Percentiles rank a stretch among this genome's conserved stretches.
These are phyloP conservation scores for Podarcis muralis DNA, from an alignment of 2,113 vertebrate species.

Conservation along the genomic window DNA sequence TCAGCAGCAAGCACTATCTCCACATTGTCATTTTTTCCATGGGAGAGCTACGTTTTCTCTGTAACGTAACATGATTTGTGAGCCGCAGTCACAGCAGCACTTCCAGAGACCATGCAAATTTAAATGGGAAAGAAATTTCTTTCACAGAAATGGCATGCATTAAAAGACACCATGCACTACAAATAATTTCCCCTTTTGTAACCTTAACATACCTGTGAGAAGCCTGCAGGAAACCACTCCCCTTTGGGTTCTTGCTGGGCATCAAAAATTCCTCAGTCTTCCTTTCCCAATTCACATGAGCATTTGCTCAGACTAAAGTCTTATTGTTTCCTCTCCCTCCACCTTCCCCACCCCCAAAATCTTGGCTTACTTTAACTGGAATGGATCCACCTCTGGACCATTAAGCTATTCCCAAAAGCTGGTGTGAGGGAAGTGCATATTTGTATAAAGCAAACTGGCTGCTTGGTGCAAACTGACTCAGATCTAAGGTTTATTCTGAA, in stretches of 20 bases:
- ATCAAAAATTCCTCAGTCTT: constrained; percentile 35
- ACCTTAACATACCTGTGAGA: constrained; percentile 49
- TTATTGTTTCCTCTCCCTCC: constrained; percentile 64
- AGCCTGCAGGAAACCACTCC: constrained; percentile 45
- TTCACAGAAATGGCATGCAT: constrained; percentile 5
- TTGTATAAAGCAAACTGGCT: constrained; percentile 48
- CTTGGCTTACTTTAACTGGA: constrained; percentile 72
- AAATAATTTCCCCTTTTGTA: neutral
- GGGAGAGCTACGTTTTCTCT: neutral
- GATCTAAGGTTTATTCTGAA: constrained; percentile 29
- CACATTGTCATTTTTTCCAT: neutral
- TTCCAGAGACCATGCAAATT: constrained; percentile 17
- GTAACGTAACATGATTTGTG: neutral
- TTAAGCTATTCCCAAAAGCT: constrained; percentile 60
- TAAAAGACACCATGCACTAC: constrained; percentile 45
- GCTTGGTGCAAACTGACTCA: constrained; percentile 46
- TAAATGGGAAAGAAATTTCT: neutral
- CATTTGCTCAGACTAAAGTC: constrained; percentile 54
- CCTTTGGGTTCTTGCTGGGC: neutral
- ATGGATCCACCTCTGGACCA: constrained; percentile 67
- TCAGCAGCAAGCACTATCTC: neutral
- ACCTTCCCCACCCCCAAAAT: neutral
- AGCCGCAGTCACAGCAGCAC: constrained; percentile 4
- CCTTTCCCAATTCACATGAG: constrained; percentile 53
- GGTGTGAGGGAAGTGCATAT: constrained; percentile 30